A percentile compares a stretch with the other conserved stretches of the same genome.
Evolutionary conservation across 1,140 invertebrate genomes (phyloP).

Genomic region (Drosophila setifemur): DNA sequence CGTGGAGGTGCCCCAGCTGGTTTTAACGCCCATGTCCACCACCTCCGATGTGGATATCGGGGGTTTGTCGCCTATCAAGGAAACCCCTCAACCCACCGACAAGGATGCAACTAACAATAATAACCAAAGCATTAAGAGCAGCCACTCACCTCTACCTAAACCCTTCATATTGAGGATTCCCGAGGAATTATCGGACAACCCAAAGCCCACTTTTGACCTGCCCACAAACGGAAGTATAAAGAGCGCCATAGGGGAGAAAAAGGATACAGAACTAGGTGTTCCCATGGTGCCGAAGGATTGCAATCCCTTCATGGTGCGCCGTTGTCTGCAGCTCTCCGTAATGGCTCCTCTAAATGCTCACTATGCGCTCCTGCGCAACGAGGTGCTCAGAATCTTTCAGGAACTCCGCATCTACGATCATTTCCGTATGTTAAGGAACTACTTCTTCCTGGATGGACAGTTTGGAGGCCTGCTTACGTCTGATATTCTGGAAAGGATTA

Average conservation of each 20-base stretch:
- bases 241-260: background rate
- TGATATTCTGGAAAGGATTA: conserved; percentile 86
- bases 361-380: conserved; percentile 87
- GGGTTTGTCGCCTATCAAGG: background rate
- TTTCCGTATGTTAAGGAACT: conserved; percentile 87
- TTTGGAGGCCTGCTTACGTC: conserved; percentile 88
- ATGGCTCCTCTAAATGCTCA: conserved; percentile 87
- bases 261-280: background rate
- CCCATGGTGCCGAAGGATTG: background rate
- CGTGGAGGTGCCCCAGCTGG: conserved; percentile 14
- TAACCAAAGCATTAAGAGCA: background rate
- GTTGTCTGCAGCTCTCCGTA: conserved; percentile 87
- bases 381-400: conserved; percentile 87
- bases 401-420: conserved; percentile 87
- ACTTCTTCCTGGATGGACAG: conserved; percentile 90
- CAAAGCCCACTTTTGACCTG: background rate
- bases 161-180: too few species aligned
- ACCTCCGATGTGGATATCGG: conserved; percentile 60
- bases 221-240: background rate
- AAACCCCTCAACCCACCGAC: background rate
- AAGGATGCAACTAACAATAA: conserved; percentile 41
- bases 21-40: conserved; percentile 69
- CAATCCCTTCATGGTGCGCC: conserved; percentile 82
- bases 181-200: background rate
- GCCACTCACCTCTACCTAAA: background rate